Evolutionary conservation across 2,113 vertebrate genomes (phyloP), one percentile per base, ranked within the genome.

Genomic region (Brachirus orientalis): DNA sequence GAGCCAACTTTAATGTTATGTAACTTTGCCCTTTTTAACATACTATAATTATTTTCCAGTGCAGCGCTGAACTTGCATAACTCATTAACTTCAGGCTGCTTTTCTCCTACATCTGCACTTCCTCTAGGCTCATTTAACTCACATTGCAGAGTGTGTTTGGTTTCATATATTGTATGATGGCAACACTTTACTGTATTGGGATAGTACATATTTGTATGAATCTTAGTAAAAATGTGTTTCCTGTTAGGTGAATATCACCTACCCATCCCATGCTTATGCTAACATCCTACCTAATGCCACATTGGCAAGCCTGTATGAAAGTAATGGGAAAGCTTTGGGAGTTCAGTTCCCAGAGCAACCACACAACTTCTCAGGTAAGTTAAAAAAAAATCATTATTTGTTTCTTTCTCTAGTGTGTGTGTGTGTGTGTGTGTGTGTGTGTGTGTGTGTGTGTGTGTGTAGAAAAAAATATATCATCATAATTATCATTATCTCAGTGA

Each of bases 231-330:
- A 28, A 44, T 62, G 5, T 61, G 48, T 12, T 51, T 57, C 41
- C n/a, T 33, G 55, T 45, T 83, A 97, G 95, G 93, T 96, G 72
- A 95, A 96, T 80, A 91, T 96, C 76, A 89, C 80, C 66, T 86
- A 87, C 77, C 86, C 82, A 40, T 16, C 36, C 57, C 85, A 91
- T 38, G 86, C 93, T 76, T 95, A 93, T 85, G 93, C 91, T 64
- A 95, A 95, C 77, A 95, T 96, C 33, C 92, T 97, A 85, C 95
- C 92, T 52, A 97, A 96, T 79, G 90, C 92, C 48, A 95, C 85
- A 4, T 87, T 97, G 16, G 87, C 90, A 87, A 91, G 84, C 20
- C 82, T 88, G 43, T 96, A 95, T 75, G 78, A 91, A 82, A 93
- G 91, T 44, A 98, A 97, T 52, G 95, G 94, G 58, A 91, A 90